Conservation (phyloP, 2,888 invertebrate genomes). For the Oscheius onirici region DNA sequence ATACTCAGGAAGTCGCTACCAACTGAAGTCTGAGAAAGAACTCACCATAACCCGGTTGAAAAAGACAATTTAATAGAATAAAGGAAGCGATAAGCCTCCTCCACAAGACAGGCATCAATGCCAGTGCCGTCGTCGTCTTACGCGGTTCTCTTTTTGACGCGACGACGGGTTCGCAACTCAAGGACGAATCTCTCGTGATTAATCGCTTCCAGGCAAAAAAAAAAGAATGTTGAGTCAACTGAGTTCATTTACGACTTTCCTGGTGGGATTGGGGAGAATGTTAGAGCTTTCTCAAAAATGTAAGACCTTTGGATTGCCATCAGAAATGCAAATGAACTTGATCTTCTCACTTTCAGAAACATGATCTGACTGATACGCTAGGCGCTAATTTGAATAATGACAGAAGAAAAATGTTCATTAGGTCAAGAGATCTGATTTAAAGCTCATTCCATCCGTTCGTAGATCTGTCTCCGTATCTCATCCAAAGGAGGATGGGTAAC, state of each 20-base stretch:
- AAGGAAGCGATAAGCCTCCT: neutral
- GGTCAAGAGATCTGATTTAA: no score
- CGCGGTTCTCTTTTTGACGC: constrained; percentile 18
- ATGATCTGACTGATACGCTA: no score
- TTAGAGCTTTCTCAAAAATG: no score
- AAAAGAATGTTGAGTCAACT: neutral
- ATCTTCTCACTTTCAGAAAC: no score
- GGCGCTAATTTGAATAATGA: no score
- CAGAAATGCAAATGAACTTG: no score
- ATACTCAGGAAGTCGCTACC: no score
- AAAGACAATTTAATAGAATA: neutral
- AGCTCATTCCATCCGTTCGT: neutral
- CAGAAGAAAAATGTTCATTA: no score
- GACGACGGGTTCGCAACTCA: constrained; percentile 28
- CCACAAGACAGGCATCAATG: neutral
- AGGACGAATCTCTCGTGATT: constrained; percentile 22
- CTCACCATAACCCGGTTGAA: neutral
- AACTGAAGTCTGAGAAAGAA: no score
- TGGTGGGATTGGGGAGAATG: no score
- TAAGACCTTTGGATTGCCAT: no score
- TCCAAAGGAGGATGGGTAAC: constrained; percentile 23
- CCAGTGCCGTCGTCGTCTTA: neutral
- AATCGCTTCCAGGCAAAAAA: constrained; percentile 4
- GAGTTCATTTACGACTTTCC: neutral
- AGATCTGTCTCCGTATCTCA: neutral